Conservation (phyloP, 2,797 vertebrate genomes). For the Antrozous pallidus region DNA sequence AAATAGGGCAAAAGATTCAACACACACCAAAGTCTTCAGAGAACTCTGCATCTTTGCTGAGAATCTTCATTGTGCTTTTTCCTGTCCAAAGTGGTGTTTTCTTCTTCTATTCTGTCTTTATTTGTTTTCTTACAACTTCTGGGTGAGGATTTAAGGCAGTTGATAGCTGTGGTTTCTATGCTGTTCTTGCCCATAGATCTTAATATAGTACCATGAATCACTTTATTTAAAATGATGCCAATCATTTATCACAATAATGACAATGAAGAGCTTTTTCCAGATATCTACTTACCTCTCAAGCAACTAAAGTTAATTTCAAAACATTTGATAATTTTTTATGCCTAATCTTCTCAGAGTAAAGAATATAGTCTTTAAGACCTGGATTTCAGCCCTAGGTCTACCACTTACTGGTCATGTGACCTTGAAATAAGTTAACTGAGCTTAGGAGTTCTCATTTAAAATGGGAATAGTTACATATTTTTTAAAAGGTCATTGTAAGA, state of each 20-base stretch:
- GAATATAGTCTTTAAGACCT: neutral
- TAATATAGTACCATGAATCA: neutral
- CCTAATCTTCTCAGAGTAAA: neutral
- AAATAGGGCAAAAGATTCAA: neutral
- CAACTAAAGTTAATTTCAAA: conserved; percentile 22
- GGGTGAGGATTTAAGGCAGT: neutral
- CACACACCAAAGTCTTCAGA: neutral
- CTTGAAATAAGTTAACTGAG: neutral
- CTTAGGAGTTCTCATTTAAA: neutral
- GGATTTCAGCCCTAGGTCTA: neutral
- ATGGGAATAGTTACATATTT: neutral
- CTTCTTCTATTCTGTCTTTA: neutral
- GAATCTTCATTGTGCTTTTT: neutral
- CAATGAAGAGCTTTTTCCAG: neutral
- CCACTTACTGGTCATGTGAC: neutral
- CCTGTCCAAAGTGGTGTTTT: neutral
- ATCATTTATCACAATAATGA: neutral
- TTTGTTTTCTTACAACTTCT: neutral
- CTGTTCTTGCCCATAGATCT: neutral
- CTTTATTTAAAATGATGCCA: neutral
- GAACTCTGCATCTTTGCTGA: neutral
- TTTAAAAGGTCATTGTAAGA: neutral
- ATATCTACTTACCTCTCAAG: neutral
- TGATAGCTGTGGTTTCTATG: neutral
- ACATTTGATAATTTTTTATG: neutral